These are phyloP conservation scores for Antrozous pallidus DNA, from an alignment of 2,797 vertebrate species.

Conservation along the genomic window DNA sequence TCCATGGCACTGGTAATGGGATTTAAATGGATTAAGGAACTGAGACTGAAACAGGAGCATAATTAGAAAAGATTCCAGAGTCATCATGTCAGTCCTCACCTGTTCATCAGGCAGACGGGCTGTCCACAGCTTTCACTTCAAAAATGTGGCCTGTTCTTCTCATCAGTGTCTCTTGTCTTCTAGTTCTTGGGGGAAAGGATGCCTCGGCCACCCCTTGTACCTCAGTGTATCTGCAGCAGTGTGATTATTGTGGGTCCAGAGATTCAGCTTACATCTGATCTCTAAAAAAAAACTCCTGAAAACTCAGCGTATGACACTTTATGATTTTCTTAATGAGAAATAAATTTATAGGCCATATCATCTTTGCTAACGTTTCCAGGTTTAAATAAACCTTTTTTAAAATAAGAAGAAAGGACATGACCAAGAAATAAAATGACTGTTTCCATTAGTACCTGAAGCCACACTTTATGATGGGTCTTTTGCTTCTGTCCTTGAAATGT, in stretches of 20 bases:
- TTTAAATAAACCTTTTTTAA: constrained; percentile 24
- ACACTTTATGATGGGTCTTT: neutral
- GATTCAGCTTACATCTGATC: neutral
- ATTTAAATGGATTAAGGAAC: constrained; percentile 43
- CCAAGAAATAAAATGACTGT: neutral
- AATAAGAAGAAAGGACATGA: neutral
- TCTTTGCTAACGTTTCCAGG: neutral
- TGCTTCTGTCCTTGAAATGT: neutral
- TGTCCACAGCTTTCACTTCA: constrained; percentile 61
- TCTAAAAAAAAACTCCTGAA: neutral
- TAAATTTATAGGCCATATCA: neutral
- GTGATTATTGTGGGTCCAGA: neutral
- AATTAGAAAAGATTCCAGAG: constrained; percentile 56
- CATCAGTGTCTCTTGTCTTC: neutral
- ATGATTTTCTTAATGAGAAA: constrained; percentile 31
- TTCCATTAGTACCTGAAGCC: neutral
- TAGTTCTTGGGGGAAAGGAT: neutral
- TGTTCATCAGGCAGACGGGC: constrained; percentile 56
- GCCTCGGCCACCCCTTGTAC: neutral
- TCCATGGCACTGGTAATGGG: neutral
- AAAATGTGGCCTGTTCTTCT: constrained; percentile 11
- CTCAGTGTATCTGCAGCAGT: neutral
- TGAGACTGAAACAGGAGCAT: constrained; percentile 60
- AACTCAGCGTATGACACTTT: neutral
- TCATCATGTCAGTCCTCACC: constrained; percentile 48